Conservation (phyloP, 2,113 vertebrate species). For the Apodemus speciosus region DNA sequence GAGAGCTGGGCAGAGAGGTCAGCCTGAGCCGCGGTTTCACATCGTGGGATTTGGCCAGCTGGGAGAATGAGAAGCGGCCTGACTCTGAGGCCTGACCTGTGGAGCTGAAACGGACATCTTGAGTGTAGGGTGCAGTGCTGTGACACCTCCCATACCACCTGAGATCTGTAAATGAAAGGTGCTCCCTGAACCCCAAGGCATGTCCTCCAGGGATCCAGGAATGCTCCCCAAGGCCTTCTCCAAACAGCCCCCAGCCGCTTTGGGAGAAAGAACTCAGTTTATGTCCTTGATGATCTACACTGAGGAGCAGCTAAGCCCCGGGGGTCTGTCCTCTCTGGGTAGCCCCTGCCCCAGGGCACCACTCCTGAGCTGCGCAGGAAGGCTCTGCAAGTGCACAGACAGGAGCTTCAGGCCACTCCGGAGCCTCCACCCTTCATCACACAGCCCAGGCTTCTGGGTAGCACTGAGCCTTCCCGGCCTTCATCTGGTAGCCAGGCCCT, state of each 20-base stretch:
- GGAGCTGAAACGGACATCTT: neutral
- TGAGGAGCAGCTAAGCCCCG: fast-evolving
- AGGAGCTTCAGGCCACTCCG: fast-evolving
- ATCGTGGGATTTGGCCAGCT: neutral
- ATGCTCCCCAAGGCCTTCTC: neutral
- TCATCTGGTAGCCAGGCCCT: conserved; percentile 65
- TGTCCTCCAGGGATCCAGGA: neutral
- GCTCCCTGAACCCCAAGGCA: neutral
- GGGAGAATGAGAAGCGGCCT: fast-evolving
- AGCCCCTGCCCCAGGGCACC: neutral
- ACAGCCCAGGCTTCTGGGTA: neutral
- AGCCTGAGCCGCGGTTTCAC: neutral
- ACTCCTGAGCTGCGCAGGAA: too few species aligned
- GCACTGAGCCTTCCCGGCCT: neutral
- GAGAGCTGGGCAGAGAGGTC: neutral
- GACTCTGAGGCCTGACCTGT: neutral
- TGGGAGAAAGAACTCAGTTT: neutral
- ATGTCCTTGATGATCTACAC: neutral
- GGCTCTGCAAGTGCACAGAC: fast-evolving
- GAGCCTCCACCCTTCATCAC: fast-evolving
- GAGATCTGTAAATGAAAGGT: neutral
- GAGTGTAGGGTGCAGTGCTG: neutral
- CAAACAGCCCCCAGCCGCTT: neutral
- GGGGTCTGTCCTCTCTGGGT: neutral
- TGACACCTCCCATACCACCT: fast-evolving